A percentile compares a stretch with the other conserved stretches of the same genome.
Evolutionary conservation across 2,888 invertebrate species (phyloP).

Genomic region (Stegophylla sp.): DNA sequence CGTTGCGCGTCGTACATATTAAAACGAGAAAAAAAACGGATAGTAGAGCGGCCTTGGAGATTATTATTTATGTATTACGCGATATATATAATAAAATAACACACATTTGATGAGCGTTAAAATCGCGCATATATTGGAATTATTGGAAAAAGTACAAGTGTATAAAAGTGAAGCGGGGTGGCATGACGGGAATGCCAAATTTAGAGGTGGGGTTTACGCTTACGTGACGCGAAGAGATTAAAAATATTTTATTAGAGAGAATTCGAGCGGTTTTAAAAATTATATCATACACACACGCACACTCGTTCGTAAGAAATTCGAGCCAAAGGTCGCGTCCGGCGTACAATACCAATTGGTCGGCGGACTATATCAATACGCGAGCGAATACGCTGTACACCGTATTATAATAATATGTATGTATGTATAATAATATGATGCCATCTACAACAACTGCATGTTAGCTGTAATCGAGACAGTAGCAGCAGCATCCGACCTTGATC

Average conservation of each 20-base stretch:
- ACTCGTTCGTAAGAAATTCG: background rate
- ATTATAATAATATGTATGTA: too few species aligned
- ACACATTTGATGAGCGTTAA: background rate
- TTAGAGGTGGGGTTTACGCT: background rate
- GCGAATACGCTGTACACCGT: background rate
- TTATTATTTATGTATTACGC: too few species aligned
- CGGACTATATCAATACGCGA: conserved; percentile 3
- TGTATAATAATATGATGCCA: background rate
- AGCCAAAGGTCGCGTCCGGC: conserved; percentile 16
- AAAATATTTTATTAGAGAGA: background rate
- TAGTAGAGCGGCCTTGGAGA: background rate
- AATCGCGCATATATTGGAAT: background rate
- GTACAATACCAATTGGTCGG: conserved; percentile 20
- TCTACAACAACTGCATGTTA: too few species aligned
- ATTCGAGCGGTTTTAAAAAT: too few species aligned
- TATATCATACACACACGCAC: background rate
- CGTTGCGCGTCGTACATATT: background rate
- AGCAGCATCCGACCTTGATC: conserved; percentile 28
- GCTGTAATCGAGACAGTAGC: background rate
- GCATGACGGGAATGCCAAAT: conserved; percentile 2
- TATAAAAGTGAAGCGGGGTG: background rate
- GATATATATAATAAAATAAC: too few species aligned
- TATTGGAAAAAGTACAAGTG: conserved; percentile 1
- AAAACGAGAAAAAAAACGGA: background rate
- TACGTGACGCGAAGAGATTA: conserved; percentile 24